Base-by-base conservation (phyloP, 2,113 vertebrate genomes). In the Bufo bufo region DNA sequence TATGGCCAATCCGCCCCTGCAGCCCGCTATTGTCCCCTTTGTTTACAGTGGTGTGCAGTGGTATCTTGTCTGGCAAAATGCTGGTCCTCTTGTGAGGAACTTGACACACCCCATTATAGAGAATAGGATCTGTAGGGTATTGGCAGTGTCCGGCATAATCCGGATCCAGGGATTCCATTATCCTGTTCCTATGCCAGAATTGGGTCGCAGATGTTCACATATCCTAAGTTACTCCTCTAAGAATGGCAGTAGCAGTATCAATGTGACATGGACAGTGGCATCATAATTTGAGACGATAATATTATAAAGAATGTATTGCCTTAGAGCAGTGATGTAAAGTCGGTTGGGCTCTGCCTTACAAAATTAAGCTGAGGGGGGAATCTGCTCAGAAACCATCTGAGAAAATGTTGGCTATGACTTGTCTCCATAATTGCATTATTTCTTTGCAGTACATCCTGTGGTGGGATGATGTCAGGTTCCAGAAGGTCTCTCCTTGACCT, bases 401-500 rank as follows among this genome's bases (percentile, higher is more conserved):
- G 72, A 75, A 52, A 75, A 75, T 49, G 47, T 50, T 49, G 17
- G 9, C 49, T 20, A 16, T 19, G 45, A 75, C 45, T 17, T 10
- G 17, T 17, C 12, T 71, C 65, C 65, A 69, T 69, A 8, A 52
- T 84, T 69, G 13, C 59, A 78, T 54, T 80, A 47, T 77, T 80
- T 77, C 52, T 75, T 86, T 13, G 66, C 63, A 77, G 75, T 77
- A 77, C 20, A 52, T 52, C 63, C 61, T 87, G 85, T 23, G 77
- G 85, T 80, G 77, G 20, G 77, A 54, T 54, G 49, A 87, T 56
- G 77, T 87, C 85, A 71, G 50, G 54, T 69, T 80, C 77, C 45
- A 87, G 69, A 87, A 11, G 66, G n/a, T 83, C 43, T 54, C 14
- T 83, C 56, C 80, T 83, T 88, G 87, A 82, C 85, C 61, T 71